Base-by-base conservation (phyloP, 2,797 vertebrate genomes). In the Acipenser ruthenus region DNA sequence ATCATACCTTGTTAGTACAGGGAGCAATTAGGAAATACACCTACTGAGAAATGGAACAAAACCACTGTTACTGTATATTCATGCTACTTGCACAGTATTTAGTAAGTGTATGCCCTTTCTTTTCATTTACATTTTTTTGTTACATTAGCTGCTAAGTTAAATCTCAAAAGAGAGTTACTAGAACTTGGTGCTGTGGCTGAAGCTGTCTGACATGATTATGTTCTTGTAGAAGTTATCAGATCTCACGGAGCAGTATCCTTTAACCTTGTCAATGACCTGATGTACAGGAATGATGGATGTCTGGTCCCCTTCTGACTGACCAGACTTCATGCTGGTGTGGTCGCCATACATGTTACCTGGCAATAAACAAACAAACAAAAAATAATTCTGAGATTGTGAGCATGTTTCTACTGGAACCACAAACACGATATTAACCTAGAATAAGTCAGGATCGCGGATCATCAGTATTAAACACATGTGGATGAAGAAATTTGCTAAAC, bases 211-310 rank as follows among this genome's bases (percentile, higher is more conserved):
- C 89, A 95, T 85, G 72, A 99, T 94, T 79, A 97, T 95, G 78
- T 95, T 97, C 87, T 96, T 96, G 86, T 96, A 97, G 88, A 98
- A 97, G 83, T 92, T 96, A 79, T 99, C 93, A 0, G 94, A 94
- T 77, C 88, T 94, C 6, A 93, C 86, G 66, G 85, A 93, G 82
- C 91, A 97, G 83, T 97, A 98, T 69, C 88, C 93, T 74, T 93
- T 95, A 73, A 96, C 93, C 76, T 97, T 97, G 81, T 95, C 93
- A 74, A 97, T 92, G 86, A 96, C 93, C 78, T 98, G 94, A 76
- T 95, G 94, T 74, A 95, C 93, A 0, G 94, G 95, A 63, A 94
- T 89, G 82, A 96, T 93, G 77, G 94, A 93, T 0, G 91, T 89
- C 70, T 93, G 91, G 67, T 94, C 93, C 71, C 74, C 84, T 61